Evolutionary conservation across 2,888 invertebrate species (phyloP).

Genomic region (Drosophila diplacantha): DNA sequence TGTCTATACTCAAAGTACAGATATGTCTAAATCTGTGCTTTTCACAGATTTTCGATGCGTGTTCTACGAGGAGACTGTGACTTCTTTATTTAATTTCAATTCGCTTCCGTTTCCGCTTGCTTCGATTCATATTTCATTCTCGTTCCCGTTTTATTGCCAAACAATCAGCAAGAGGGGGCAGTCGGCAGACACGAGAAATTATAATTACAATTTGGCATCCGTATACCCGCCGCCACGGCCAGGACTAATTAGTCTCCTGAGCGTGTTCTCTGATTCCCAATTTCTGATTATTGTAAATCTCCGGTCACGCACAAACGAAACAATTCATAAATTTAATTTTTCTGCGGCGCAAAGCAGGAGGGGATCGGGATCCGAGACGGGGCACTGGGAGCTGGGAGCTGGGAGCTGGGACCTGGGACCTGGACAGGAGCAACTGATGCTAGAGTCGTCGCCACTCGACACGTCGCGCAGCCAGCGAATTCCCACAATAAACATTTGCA

Average conservation of each 20-base stretch:
- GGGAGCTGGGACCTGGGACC: not conserved
- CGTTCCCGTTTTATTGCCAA: slow-evolving; percentile 21
- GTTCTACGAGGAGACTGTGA: not conserved
- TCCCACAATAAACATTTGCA: slow-evolving; percentile 71
- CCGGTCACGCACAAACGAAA: slow-evolving; percentile 70
- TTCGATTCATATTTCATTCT: slow-evolving; percentile 25
- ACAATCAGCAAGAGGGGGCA: slow-evolving; percentile 18
- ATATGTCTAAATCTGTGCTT: too few relatives aligned
- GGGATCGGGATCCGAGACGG: slow-evolving; percentile 1
- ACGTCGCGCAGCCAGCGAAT: slow-evolving; percentile 61
- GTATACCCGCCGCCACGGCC: slow-evolving; percentile 27
- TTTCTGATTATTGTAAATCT: slow-evolving; percentile 72
- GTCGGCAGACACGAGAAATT: slow-evolving; percentile 57
- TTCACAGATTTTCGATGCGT: not conserved
- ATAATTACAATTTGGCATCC: slow-evolving; percentile 59
- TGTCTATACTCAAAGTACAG: not conserved
- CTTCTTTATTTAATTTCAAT: slow-evolving; percentile 21
- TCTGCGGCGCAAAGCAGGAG: slow-evolving; percentile 33
- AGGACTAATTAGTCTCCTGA: slow-evolving; percentile 70
- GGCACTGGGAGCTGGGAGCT: not conserved
- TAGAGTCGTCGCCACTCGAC: slow-evolving; percentile 38
- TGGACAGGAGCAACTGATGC: slow-evolving; percentile 15
- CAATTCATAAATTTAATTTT: slow-evolving; percentile 72
- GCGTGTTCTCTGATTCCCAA: slow-evolving; percentile 69
- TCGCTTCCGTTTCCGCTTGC: slow-evolving; percentile 3